Conservation (phyloP, 2,113 vertebrate species). For the Colistium nudipinnis region DNA sequence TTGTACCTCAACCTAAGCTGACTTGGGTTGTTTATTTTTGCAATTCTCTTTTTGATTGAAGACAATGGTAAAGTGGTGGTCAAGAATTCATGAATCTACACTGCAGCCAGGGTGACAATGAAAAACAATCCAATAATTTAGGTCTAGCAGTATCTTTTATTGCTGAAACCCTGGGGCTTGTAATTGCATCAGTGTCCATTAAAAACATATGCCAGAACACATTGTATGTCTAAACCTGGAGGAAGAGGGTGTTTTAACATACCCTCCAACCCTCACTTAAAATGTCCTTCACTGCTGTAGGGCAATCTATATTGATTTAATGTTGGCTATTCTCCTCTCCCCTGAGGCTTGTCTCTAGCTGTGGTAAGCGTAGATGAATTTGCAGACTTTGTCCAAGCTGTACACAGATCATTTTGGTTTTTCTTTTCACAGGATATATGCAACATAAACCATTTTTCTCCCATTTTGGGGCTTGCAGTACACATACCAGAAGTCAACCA, state of each 20-base stretch:
- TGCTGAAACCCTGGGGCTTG: conserved; percentile 34
- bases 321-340: conserved; percentile 33
- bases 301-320: conserved; percentile 46
- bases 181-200: conserved; percentile 57
- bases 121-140: conserved; percentile 60
- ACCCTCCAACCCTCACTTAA: conserved; percentile 34
- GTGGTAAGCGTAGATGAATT: conserved; percentile 31
- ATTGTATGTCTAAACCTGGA: conserved; percentile 33
- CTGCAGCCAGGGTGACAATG: conserved; percentile 31
- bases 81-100: conserved; percentile 17
- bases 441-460: conserved; percentile 34
- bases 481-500: conserved; percentile 39
- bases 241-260: conserved; percentile 24
- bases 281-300: conserved; percentile 32
- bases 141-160: conserved; percentile 48
- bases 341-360: conserved; percentile 29
- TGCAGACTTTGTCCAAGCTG: conserved; percentile 13
- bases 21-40: neutral
- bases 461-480: conserved; percentile 17
- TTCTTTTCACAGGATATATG: conserved; percentile 40
- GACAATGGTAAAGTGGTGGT: conserved; percentile 1
- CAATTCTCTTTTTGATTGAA: neutral
- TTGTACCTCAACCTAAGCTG: conserved; percentile 18
- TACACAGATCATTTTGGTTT: conserved; percentile 14
- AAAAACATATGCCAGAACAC: conserved; percentile 62